These are phyloP conservation scores for Lomographa bimaculata DNA, from an alignment of 2,888 invertebrate genomes.

Conservation along the genomic window DNA sequence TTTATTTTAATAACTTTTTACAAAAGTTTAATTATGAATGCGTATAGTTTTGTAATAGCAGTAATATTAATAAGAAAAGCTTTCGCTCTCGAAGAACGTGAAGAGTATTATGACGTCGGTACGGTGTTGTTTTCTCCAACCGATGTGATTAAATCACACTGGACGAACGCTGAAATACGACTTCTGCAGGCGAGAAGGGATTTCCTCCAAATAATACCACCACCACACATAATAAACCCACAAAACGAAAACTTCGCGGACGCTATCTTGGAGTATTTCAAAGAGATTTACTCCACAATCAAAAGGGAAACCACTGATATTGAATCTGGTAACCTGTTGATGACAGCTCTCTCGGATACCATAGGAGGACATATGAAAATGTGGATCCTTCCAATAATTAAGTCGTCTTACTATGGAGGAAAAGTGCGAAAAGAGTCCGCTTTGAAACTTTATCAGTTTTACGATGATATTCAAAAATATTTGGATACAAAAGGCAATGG, in stretches of 20 bases:
- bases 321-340: conserved; percentile 48
- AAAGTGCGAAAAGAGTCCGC: conserved; percentile 80
- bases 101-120: conserved; percentile 54
- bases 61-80: conserved; percentile 32
- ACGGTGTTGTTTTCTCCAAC: conserved; percentile 56
- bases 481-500: conserved; percentile 83
- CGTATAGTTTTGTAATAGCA: conserved; percentile 37
- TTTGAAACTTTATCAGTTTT: conserved; percentile 79
- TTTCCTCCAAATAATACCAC: conserved; percentile 59
- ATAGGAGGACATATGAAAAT: conserved; percentile 85
- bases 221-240: conserved; percentile 41
- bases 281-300: conserved; percentile 46
- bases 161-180: conserved; percentile 49
- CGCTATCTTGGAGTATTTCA: conserved; percentile 51
- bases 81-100: conserved; percentile 17
- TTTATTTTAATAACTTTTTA: conserved; percentile 46
- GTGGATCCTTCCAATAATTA: conserved; percentile 83
- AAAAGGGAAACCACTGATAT: conserved; percentile 46
- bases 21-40: conserved; percentile 31
- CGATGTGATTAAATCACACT: conserved; percentile 47
- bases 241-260: conserved; percentile 50
- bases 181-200: conserved; percentile 55
- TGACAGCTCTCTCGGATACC: conserved; percentile 70
- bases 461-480: conserved; percentile 81
- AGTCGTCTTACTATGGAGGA: conserved; percentile 85